Evolutionary conservation across 2,888 invertebrate species (phyloP), one percentile per base, ranked within the genome.

Genomic region (Caenorhabditis parvicauda): DNA sequence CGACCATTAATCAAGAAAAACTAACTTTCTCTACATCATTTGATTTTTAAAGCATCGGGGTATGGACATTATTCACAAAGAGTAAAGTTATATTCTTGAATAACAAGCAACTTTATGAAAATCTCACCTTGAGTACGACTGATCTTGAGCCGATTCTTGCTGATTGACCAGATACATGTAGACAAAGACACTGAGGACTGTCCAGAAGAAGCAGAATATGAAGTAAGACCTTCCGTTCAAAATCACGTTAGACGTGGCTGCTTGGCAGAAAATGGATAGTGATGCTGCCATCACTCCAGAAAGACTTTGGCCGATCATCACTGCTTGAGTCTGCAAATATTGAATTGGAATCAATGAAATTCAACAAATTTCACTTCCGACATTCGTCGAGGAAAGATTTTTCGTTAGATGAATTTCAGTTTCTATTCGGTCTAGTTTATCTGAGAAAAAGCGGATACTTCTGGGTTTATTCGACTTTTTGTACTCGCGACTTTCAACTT

Each of bases 191-290:
- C 66, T 66, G 29, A 63, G 14, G 29, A 66, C 32, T 7, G 70
- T 65, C 66, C 67, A 66, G 17, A 54, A 14, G 3, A 70, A 39
- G 47, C 66, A 64, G 22, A 68, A 47, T 14, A 38, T 51, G 42
- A 67, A 70, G 49, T 66, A 70, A 25, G 67, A 57, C 46, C 64
- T 49, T 1, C 72, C 72, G 51, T 72, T 72, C 9, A 62, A 42
- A 14, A 70, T 52, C 2, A 62, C 65, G 53, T 70, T 46, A 2
- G 62, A 60, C 3, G 70, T 68, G 19, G 61, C 28, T 1, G 64
- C 62, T 49, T 72, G 64, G 25, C 63, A 59, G 1, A 63, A 24
- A 24, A 62, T 61, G 19, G 41, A 48, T 43, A 59, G 46, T n/a
- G 62, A 14, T 2, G 67, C 56, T 0, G 70, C 61, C 6, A 59